A percentile compares a stretch with the other conserved stretches of the same genome.
These are phyloP conservation scores for Hartigia nigra DNA, from an alignment of 2,888 invertebrate genomes.

Conservation along the genomic window DNA sequence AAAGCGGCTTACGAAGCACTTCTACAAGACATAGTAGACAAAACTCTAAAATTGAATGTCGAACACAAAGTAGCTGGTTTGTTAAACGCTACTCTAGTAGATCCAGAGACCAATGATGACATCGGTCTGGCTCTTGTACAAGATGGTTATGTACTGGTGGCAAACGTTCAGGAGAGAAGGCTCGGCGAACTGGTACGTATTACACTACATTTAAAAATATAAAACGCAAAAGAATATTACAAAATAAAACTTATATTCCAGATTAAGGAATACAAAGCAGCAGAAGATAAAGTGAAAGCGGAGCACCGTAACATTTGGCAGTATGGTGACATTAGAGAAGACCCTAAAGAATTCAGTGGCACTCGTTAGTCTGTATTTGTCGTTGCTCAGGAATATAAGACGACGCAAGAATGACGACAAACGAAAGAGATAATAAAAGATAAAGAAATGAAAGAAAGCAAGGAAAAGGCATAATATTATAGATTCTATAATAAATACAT, in stretches of 20 bases:
- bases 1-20: constrained; percentile 77
- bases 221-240: not conserved
- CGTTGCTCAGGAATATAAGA: constrained; percentile 15
- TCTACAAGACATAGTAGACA: constrained; percentile 74
- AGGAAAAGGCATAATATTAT: constrained; percentile 47
- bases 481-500: constrained; percentile 43
- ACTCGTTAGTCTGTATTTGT: constrained; percentile 21
- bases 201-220: constrained; percentile 6
- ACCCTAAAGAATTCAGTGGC: constrained; percentile 72
- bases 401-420: constrained; percentile 10
- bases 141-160: constrained; percentile 87
- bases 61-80: constrained; percentile 76
- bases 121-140: constrained; percentile 82
- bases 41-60: constrained; percentile 83
- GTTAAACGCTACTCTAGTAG: constrained; percentile 70
- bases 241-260: constrained; percentile 48
- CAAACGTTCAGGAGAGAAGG: constrained; percentile 83
- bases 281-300: constrained; percentile 88
- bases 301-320: constrained; percentile 94
- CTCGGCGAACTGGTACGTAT: constrained; percentile 77
- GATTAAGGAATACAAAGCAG: constrained; percentile 83
- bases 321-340: constrained; percentile 98
- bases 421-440: constrained; percentile 8
- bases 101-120: constrained; percentile 75
- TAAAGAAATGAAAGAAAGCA: constrained; percentile 22